Evolutionary conservation across 2,113 vertebrate genomes (phyloP).

Genomic region (Nerophis ophidion): DNA sequence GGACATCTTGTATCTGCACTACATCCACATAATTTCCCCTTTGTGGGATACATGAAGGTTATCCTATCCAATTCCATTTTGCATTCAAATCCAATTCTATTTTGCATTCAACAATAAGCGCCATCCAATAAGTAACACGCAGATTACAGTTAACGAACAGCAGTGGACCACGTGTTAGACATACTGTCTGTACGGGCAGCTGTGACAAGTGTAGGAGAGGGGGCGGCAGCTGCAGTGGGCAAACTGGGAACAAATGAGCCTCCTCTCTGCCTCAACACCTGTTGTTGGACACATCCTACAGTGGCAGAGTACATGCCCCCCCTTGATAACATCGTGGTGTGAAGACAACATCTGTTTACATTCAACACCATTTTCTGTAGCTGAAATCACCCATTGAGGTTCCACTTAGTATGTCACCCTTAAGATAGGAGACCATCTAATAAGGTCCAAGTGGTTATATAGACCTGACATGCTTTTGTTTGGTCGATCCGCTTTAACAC

Average conservation of each 20-base stretch:
- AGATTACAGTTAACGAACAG: conserved; percentile 14
- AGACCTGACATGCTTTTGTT: conserved; percentile 59
- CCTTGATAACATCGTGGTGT: neutral
- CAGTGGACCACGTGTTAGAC: conserved; percentile 34
- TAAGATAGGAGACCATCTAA: conserved; percentile 20
- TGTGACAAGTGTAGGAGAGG: conserved; percentile 28
- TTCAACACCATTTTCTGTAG: neutral
- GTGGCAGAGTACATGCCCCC: conserved; percentile 2
- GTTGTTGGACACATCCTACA: conserved; percentile 27
- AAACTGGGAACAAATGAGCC: conserved; percentile 43
- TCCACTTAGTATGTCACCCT: neutral
- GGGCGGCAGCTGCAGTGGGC: conserved; percentile 44
- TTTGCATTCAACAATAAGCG: no score
- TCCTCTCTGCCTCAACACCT: conserved; percentile 33
- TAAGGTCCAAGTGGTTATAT: conserved; percentile 32
- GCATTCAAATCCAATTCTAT: no score
- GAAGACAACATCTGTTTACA: neutral
- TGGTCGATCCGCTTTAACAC: conserved; percentile 40
- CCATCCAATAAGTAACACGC: neutral
- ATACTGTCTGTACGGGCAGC: conserved; percentile 34
- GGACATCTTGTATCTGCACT: no score
- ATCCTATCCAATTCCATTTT: no score
- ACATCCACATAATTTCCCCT: no score
- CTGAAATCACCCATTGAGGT: neutral
- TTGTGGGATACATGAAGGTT: no score